Conservation (phyloP, 2,797 vertebrate genomes). For the Tolypeutes matacus region DNA sequence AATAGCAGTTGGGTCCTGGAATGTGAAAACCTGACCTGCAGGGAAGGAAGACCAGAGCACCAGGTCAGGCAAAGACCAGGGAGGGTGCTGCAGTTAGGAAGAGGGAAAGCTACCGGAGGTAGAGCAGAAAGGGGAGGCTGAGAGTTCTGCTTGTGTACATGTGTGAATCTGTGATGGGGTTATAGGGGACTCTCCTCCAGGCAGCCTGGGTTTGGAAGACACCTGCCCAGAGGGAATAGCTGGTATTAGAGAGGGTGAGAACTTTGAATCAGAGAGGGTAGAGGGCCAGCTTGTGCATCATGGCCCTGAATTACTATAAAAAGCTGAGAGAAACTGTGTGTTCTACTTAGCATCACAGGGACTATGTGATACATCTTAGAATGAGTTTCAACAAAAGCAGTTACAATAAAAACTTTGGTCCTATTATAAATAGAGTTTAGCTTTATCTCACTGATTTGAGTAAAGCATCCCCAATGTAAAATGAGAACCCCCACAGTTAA, state of each 20-base stretch:
- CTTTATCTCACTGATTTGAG: slow-evolving; percentile 40
- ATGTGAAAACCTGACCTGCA: background rate
- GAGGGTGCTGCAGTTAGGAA: background rate
- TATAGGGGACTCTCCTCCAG: background rate
- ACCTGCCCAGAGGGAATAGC: background rate
- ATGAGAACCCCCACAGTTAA: slow-evolving; percentile 41
- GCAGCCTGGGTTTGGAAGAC: background rate
- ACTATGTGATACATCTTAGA: background rate
- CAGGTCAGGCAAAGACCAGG: background rate
- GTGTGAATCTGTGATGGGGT: background rate
- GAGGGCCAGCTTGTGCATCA: background rate
- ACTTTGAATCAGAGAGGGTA: slow-evolving; percentile 13
- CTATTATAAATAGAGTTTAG: background rate
- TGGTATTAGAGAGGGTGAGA: background rate
- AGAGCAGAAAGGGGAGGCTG: background rate
- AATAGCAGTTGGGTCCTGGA: background rate
- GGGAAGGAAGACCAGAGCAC: background rate
- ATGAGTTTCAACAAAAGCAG: slow-evolving; percentile 10
- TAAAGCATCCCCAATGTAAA: background rate
- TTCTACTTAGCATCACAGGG: background rate
- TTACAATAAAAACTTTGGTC: background rate
- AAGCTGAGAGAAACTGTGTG: background rate
- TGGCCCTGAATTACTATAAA: background rate
- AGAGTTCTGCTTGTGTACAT: background rate
- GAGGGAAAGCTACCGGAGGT: background rate